Conservation (phyloP, 2,888 invertebrate species). For the Euzophera pinguis region DNA sequence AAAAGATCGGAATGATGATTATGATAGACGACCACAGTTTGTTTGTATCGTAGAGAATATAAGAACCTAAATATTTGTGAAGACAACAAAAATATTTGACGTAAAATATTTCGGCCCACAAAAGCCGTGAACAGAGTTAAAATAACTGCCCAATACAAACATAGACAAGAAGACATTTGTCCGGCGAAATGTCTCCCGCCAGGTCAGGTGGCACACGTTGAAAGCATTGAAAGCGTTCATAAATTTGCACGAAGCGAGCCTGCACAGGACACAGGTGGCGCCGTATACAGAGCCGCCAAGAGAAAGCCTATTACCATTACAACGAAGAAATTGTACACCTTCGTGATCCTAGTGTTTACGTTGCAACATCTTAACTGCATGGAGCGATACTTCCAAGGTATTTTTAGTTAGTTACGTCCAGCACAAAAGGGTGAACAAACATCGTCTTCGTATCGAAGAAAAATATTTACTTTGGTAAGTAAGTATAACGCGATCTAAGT, state of each 20-base stretch:
- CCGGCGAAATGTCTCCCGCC: slow-evolving; percentile 60
- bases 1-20: slow-evolving; percentile 10
- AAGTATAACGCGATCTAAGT: slow-evolving; percentile 47
- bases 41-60: slow-evolving; percentile 10
- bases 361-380: slow-evolving; percentile 8
- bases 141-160: slow-evolving; percentile 59
- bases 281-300: slow-evolving; percentile 40
- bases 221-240: slow-evolving; percentile 74
- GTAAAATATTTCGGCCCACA: slow-evolving; percentile 24
- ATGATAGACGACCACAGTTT: slow-evolving; percentile 11
- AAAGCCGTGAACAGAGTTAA: slow-evolving; percentile 31
- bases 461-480: slow-evolving; percentile 37
- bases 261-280: slow-evolving; percentile 63
- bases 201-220: slow-evolving; percentile 77
- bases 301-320: slow-evolving; percentile 43
- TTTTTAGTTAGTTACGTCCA: slow-evolving; percentile 14
- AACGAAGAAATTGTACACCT: slow-evolving; percentile 36
- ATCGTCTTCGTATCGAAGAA: slow-evolving; percentile 18
- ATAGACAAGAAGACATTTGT: slow-evolving; percentile 62
- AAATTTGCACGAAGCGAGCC: slow-evolving; percentile 66
- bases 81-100: slow-evolving; percentile 2
- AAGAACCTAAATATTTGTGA: slow-evolving; percentile 13
- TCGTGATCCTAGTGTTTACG: slow-evolving; percentile 29
- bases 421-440: slow-evolving; percentile 14
- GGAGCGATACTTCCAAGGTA: not conserved